These are phyloP conservation scores for Rhagologus leucostigma DNA, from an alignment of 2,113 vertebrate species.

Conservation along the genomic window DNA sequence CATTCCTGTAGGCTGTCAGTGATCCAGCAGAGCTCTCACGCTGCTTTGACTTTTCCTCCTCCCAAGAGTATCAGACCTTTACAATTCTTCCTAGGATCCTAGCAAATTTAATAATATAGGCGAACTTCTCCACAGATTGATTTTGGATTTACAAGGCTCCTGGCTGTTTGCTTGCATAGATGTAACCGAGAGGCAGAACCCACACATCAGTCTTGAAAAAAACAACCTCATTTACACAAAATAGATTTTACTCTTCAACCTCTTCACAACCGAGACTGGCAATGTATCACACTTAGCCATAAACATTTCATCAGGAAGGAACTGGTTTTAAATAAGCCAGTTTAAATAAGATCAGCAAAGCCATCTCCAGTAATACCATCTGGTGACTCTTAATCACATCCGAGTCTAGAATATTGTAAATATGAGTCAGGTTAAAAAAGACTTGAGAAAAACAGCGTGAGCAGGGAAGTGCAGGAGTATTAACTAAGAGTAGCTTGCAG, in stretches of 20 bases:
- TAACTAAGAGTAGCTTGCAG: background rate
- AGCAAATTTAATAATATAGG: conserved; percentile 28
- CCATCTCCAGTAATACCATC: conserved; percentile 24
- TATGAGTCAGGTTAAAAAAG: conserved; percentile 27
- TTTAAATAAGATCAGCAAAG: conserved; percentile 37
- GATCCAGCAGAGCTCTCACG: conserved; percentile 19
- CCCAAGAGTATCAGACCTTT: background rate
- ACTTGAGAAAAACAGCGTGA: background rate
- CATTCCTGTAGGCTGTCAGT: background rate
- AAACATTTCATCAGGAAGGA: conserved; percentile 32
- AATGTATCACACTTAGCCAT: background rate
- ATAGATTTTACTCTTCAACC: background rate
- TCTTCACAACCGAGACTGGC: background rate
- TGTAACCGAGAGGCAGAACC: background rate
- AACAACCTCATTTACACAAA: background rate
- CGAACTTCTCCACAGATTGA: conserved; percentile 14
- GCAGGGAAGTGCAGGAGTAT: background rate
- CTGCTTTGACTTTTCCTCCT: conserved; percentile 25
- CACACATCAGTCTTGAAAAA: background rate
- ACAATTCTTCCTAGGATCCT: conserved; percentile 12
- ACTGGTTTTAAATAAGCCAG: conserved; percentile 17
- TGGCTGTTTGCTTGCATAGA: background rate
- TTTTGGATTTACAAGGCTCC: conserved; percentile 9
- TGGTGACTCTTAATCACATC: conserved; percentile 38
- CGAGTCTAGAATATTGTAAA: background rate